Percentiles rank a stretch among this genome's conserved stretches.
Conservation (phyloP, 2,113 vertebrate genomes). For the Microtus ochrogaster region DNA sequence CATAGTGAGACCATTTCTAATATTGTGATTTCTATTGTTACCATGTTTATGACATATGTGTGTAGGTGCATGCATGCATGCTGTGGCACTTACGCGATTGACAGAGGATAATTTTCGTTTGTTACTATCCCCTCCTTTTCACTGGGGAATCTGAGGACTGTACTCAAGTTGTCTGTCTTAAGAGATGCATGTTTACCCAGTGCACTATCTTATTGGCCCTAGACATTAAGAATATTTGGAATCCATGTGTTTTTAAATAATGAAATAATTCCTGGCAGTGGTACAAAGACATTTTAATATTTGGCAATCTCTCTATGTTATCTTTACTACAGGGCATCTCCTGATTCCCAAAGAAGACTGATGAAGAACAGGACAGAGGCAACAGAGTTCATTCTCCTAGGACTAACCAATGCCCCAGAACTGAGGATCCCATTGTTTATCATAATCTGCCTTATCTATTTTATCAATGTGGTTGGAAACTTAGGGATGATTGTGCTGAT, state of each 20-base stretch:
- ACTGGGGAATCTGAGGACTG: neutral
- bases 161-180: neutral
- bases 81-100: no score
- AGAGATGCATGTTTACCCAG: neutral
- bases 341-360: neutral
- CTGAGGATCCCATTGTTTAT: neutral
- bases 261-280: neutral
- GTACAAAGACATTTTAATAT: neutral
- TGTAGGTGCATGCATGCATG: neutral
- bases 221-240: neutral
- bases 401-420: neutral
- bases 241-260: no score
- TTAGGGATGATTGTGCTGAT: neutral
- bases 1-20: neutral
- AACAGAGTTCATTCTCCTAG: slow-evolving; percentile 23
- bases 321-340: neutral
- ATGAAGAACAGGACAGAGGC: slow-evolving; percentile 23
- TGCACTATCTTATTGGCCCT: neutral
- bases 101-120: neutral
- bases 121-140: neutral
- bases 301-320: neutral
- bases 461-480: neutral
- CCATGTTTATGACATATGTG: neutral
- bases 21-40: neutral
- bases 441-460: neutral